Evolutionary conservation across 2,797 vertebrate species (phyloP).

Genomic region (Mustela erminea): DNA sequence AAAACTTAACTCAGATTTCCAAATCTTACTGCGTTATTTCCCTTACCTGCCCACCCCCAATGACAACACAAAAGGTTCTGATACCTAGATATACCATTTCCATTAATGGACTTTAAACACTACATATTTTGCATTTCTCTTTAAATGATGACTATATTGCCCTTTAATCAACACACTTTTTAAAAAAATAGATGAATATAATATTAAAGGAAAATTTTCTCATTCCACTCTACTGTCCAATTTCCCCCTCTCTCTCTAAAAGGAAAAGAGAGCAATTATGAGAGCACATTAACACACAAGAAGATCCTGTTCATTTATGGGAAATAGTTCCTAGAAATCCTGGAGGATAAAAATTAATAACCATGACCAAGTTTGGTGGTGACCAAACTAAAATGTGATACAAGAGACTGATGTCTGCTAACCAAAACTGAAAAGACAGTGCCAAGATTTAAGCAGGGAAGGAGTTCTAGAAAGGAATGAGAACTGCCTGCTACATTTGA

Average conservation of each 20-base stretch:
- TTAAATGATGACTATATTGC: background rate
- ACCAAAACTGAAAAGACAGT: constrained; percentile 46
- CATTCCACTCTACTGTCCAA: background rate
- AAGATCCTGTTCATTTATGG: background rate
- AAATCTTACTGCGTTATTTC: background rate
- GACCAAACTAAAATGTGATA: background rate
- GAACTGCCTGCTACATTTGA: background rate
- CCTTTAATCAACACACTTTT: background rate
- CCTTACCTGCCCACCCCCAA: background rate
- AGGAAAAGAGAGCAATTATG: background rate
- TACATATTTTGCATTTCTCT: constrained; percentile 41
- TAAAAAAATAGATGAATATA: constrained; percentile 40
- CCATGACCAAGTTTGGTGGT: background rate
- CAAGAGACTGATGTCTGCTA: background rate
- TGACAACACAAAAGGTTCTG: background rate
- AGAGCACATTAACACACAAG: background rate
- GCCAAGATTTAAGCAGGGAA: constrained; percentile 37
- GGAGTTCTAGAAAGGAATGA: constrained; percentile 21
- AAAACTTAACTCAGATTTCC: constrained; percentile 25
- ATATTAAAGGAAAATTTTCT: background rate
- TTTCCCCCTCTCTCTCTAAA: background rate
- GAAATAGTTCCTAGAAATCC: constrained; percentile 55
- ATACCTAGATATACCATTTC: background rate
- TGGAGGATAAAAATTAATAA: constrained; percentile 52
- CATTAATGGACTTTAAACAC: background rate